These are phyloP conservation scores for Centropristis striata DNA, from an alignment of 2,113 vertebrate genomes.

Conservation along the genomic window DNA sequence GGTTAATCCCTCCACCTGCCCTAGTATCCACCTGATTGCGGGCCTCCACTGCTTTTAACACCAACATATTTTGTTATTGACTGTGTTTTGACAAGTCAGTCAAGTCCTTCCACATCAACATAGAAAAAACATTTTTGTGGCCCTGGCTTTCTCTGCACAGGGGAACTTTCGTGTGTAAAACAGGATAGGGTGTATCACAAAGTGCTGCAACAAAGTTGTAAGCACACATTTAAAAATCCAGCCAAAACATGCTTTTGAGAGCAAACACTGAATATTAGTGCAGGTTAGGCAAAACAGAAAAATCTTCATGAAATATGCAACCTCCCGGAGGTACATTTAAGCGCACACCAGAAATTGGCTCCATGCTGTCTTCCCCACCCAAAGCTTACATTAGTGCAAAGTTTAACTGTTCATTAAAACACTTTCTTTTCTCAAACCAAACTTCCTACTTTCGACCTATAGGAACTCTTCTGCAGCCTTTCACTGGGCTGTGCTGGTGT, in stretches of 20 bases:
- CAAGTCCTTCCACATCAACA: neutral
- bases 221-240: neutral
- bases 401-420: constrained; percentile 47
- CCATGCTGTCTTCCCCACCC: constrained; percentile 12
- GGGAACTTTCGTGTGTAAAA: neutral
- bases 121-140: neutral
- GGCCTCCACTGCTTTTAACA: too few relatives aligned
- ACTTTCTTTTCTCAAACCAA: neutral
- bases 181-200: neutral
- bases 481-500: neutral
- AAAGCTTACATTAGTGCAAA: constrained; percentile 27
- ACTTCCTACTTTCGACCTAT: neutral
- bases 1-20: too few relatives aligned
- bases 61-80: too few relatives aligned
- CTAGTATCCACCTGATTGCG: too few relatives aligned
- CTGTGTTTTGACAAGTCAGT: too few relatives aligned
- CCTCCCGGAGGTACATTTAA: neutral
- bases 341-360: constrained; percentile 20
- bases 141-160: neutral
- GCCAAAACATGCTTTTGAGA: neutral
- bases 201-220: neutral
- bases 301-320: neutral
- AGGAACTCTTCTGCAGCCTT: neutral
- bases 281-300: neutral
- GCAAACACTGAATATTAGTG: neutral